These are phyloP conservation scores for Nyctereutes procyonoides DNA, from an alignment of 2,113 vertebrate genomes.

Conservation along the genomic window DNA sequence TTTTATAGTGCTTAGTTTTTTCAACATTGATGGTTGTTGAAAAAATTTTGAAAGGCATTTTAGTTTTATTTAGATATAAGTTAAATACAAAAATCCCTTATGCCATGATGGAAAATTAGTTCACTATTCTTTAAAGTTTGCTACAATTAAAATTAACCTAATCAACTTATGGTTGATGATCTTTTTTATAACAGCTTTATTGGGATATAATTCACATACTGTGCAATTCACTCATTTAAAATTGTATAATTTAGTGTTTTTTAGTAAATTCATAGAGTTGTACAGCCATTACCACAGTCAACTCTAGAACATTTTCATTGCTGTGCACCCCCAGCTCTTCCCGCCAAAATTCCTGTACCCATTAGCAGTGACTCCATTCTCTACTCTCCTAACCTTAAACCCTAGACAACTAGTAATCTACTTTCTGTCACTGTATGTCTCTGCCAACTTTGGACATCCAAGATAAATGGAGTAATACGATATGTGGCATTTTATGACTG, in stretches of 20 bases:
- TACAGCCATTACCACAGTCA: neutral
- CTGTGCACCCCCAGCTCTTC: too few species aligned
- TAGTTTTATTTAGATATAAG: neutral
- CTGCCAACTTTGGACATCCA: neutral
- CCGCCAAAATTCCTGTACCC: neutral
- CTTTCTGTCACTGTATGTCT: neutral
- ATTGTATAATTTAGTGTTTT: neutral
- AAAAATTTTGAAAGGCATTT: constrained; percentile 11
- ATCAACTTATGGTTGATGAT: neutral
- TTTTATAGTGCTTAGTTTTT: neutral
- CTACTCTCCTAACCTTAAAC: neutral
- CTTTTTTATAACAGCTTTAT: neutral
- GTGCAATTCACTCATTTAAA: neutral
- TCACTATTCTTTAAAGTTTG: neutral
- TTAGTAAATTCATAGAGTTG: neutral
- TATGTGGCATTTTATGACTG: neutral
- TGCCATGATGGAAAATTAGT: neutral
- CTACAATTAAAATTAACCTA: neutral
- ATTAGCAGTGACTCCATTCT: neutral
- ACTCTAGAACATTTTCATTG: neutral
- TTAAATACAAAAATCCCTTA: neutral
- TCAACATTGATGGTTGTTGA: neutral
- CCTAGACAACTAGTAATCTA: neutral
- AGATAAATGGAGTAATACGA: neutral
- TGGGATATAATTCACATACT: neutral